Conservation (phyloP, 1,140 invertebrate genomes). For the Potamilus streckersoni region DNA sequence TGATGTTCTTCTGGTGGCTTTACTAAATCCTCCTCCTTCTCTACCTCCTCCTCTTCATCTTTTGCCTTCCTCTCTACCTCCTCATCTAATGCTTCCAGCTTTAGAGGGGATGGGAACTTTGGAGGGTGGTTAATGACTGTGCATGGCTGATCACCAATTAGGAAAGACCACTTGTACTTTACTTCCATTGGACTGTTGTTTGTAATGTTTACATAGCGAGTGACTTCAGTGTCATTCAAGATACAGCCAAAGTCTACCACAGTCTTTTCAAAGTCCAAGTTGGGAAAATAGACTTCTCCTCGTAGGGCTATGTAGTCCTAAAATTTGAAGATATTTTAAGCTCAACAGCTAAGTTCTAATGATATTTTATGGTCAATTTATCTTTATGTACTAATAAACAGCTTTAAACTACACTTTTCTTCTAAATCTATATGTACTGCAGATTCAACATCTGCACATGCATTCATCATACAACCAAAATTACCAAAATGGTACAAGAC, state of each 20-base stretch:
- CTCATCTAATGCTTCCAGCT: slow-evolving; percentile 31
- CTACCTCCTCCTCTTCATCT: slow-evolving; percentile 8
- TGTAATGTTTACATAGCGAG: slow-evolving; percentile 66
- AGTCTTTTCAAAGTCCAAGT: slow-evolving; percentile 65
- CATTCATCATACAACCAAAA: too few species aligned
- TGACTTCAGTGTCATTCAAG: slow-evolving; percentile 67
- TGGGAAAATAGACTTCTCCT: slow-evolving; percentile 69
- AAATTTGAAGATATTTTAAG: background rate
- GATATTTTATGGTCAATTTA: too few species aligned
- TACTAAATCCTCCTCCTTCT: too few species aligned
- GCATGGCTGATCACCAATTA: slow-evolving; percentile 60
- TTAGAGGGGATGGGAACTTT: slow-evolving; percentile 1
- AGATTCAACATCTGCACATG: too few species aligned
- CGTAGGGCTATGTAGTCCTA: slow-evolving; percentile 65
- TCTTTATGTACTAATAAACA: too few species aligned
- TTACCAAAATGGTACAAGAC: too few species aligned
- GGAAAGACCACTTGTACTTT: slow-evolving; percentile 65
- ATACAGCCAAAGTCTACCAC: slow-evolving; percentile 68
- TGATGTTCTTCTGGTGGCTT: slow-evolving; percentile 1
- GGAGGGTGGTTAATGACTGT: slow-evolving; percentile 38
- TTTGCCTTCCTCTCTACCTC: slow-evolving; percentile 29
- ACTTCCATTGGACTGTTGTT: slow-evolving; percentile 68
- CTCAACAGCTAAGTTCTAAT: too few species aligned
- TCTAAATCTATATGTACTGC: too few species aligned
- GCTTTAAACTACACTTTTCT: too few species aligned